These are phyloP conservation scores for Aplodontia rufa DNA, from an alignment of 2,113 vertebrate species.

Conservation along the genomic window DNA sequence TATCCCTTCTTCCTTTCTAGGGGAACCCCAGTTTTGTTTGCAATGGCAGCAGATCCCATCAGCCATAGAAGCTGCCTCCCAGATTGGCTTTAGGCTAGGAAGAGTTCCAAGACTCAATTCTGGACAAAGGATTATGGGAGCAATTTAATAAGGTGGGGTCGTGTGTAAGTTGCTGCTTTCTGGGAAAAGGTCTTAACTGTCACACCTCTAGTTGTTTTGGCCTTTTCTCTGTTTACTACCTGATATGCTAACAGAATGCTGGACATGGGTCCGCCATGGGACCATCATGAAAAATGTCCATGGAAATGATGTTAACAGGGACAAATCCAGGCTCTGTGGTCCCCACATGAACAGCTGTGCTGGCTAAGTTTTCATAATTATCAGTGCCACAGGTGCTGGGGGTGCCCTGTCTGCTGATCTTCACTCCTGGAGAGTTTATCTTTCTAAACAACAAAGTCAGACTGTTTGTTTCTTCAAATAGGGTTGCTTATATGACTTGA, in stretches of 20 bases:
- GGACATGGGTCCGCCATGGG: neutral
- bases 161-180: neutral
- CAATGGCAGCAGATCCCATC: neutral
- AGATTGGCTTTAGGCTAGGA: neutral
- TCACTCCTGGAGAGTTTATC: neutral
- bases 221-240: neutral
- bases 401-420: neutral
- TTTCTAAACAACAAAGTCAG: neutral
- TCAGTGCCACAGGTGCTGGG: rapidly evolving
- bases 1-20: neutral
- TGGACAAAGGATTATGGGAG: neutral
- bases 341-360: rapidly evolving
- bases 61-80: too few species aligned
- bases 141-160: neutral
- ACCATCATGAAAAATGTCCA: neutral
- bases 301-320: neutral
- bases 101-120: neutral
- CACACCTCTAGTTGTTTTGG: neutral
- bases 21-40: neutral
- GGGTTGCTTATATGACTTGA: too few species aligned
- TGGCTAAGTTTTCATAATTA: rapidly evolving
- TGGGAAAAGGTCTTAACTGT: neutral
- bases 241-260: neutral
- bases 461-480: too few species aligned
- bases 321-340: rapidly evolving